These are phyloP conservation scores for Microcebus jonahi DNA, from an alignment of 2,113 vertebrate genomes.

Conservation along the genomic window DNA sequence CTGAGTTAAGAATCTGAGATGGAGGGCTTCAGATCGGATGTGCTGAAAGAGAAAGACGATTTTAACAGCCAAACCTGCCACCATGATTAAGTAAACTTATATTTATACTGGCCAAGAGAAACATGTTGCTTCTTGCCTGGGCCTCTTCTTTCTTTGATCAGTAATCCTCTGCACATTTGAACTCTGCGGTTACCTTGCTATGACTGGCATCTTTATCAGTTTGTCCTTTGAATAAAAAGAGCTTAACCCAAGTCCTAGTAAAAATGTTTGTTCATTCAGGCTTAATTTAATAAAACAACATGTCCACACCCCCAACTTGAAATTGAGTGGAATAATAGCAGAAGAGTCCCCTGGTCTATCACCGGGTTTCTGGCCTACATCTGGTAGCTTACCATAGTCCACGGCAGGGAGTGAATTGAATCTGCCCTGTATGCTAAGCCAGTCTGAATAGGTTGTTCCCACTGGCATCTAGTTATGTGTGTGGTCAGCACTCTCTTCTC, in stretches of 20 bases:
- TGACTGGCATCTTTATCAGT: not conserved
- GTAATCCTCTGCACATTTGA: not conserved
- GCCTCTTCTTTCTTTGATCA: conserved; percentile 32
- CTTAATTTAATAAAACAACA: not conserved
- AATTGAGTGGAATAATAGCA: not conserved
- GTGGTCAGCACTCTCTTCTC: not conserved
- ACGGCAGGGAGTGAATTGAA: rapidly evolving
- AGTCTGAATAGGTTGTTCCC: not conserved
- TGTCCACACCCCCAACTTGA: not conserved
- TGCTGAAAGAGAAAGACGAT: not conserved
- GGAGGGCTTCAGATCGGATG: not conserved
- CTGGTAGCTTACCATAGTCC: not conserved
- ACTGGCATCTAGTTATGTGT: not conserved
- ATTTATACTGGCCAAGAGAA: not conserved
- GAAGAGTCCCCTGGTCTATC: not conserved
- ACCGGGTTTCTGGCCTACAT: not conserved
- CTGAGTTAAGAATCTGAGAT: not conserved
- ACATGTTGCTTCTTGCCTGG: not conserved
- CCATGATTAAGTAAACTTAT: not conserved
- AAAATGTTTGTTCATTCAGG: not conserved
- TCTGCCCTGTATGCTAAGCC: not conserved
- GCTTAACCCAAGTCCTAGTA: not conserved
- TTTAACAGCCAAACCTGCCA: not conserved
- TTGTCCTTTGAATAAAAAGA: conserved; percentile 42
- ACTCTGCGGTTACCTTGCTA: not conserved